Evolutionary conservation across 2,113 vertebrate species (phyloP), one percentile per base, ranked within the genome.

Genomic region (Callithrix jacchus): DNA sequence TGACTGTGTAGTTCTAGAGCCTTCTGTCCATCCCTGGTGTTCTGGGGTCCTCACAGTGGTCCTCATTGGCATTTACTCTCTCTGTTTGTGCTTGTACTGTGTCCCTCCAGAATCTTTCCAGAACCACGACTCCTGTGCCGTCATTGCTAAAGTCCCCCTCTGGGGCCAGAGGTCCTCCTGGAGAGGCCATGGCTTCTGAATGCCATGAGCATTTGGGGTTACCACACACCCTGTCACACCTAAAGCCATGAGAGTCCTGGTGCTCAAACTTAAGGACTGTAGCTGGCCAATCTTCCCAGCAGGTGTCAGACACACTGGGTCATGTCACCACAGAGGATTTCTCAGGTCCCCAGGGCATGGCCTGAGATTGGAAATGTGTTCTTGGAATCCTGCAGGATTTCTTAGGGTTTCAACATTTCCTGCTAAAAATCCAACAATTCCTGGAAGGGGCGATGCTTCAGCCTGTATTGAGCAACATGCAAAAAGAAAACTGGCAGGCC

Each of bases 161-260:
- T 17, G 17, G 13, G 35, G 1, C 23, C 13, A 8, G 0, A 47
- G 35, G 8, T 58, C 23, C 54, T 30, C 1, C 80, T 2, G 14
- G 35, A 35, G 66, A 17, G 18, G 5, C 81, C 42, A 5, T 0
- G 16, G n/a, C 27, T 49, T n/a, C 82, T 52, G 7, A 35, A 2
- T 0, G 13, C 27, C 27, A 4, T 0, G 13, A 17, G 61, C 8
- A 6, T 27, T 42, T 21, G 23, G 83, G 13, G 1, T 25, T 6
- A 10, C 32, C 0, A 0, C 1, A 10, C 0, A 2, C 37, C 21
- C 13, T 9, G 25, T 35, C 2, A 30, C 32, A 45, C 1, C 20
- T 11, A 2, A 21, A 16, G 5, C 5, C 21, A 8, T 0, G 2
- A 49, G 42, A 58, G 5, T 35, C 71, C 25, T 0, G 0, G 8